Conservation (phyloP, 64 coral and sea anemone species). For the Platygyra sinensis region DNA sequence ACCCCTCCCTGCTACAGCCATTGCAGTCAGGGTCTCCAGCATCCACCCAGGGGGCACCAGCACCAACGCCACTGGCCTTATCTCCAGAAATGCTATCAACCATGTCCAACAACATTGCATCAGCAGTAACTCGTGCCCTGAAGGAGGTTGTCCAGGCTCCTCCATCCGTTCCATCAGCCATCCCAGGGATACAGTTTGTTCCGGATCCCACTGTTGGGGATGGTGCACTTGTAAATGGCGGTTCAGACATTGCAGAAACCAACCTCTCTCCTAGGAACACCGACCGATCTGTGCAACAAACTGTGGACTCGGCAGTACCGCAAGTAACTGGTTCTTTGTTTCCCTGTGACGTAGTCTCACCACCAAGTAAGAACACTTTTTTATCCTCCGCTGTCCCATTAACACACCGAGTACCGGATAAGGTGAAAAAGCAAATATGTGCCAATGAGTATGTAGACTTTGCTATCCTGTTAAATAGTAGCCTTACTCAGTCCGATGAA, state of each 20-base stretch:
- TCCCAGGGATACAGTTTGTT: background rate
- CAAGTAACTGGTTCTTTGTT: constrained; percentile 1
- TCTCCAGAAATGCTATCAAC: too few species aligned
- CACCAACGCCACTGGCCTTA: too few species aligned
- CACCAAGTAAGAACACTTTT: constrained; percentile 15
- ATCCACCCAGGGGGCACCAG: too few species aligned
- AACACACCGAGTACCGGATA: background rate
- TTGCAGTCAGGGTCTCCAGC: too few species aligned
- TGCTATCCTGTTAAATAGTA: background rate
- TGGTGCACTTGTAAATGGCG: background rate
- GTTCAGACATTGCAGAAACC: background rate
- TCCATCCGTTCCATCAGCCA: background rate
- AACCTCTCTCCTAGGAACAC: background rate
- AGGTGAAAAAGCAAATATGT: constrained; percentile 26
- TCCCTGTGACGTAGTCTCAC: background rate
- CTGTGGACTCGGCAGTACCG: background rate
- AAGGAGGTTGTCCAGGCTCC: too few species aligned
- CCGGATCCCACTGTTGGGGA: background rate
- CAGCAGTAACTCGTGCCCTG: too few species aligned
- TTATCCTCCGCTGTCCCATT: background rate
- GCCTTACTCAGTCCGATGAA: background rate
- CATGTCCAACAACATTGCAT: too few species aligned
- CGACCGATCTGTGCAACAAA: background rate
- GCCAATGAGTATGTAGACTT: constrained; percentile 14
- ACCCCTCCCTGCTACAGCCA: too few species aligned